Evolutionary conservation across 2,888 invertebrate species (phyloP).

Genomic region (Drosophila lacicola): DNA sequence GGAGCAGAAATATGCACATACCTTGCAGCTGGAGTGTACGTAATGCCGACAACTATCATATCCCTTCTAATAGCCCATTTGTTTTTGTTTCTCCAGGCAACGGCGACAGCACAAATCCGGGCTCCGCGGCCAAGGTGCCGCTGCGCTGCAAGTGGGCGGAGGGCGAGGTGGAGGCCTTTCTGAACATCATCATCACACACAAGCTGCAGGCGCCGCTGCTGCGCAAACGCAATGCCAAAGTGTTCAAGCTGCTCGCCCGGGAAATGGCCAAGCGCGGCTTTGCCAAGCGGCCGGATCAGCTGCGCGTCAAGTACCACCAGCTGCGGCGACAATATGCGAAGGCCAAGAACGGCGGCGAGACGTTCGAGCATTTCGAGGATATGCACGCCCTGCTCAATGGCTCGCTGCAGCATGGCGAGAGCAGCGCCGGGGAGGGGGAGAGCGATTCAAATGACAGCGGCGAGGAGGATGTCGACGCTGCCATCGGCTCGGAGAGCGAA

Average conservation of each 20-base stretch:
- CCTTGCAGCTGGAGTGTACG: conserved; percentile 33
- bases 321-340: conserved; percentile 47
- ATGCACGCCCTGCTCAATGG: conserved; percentile 46
- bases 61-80: not conserved
- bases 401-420: conserved; percentile 4
- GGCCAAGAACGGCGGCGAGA: conserved; percentile 33
- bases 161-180: conserved; percentile 52
- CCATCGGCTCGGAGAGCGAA: conserved; percentile 41
- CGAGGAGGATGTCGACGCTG: conserved; percentile 40
- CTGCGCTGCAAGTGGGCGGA: conserved; percentile 51
- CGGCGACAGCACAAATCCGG: conserved; percentile 5
- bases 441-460: conserved; percentile 43
- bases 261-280: conserved; percentile 49
- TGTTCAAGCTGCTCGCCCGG: conserved; percentile 50
- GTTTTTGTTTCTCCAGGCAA: conserved; percentile 8
- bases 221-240: conserved; percentile 52
- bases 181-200: conserved; percentile 37
- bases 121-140: not conserved
- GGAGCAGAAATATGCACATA: conserved; percentile 52
- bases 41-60: not conserved
- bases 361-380: conserved; percentile 46
- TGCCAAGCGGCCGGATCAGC: conserved; percentile 54
- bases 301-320: conserved; percentile 56
- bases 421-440: conserved; percentile 32
- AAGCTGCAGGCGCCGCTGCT: conserved; percentile 52